Evolutionary conservation across 2,113 vertebrate genomes (phyloP).

Genomic region (Macaca nemestrina): DNA sequence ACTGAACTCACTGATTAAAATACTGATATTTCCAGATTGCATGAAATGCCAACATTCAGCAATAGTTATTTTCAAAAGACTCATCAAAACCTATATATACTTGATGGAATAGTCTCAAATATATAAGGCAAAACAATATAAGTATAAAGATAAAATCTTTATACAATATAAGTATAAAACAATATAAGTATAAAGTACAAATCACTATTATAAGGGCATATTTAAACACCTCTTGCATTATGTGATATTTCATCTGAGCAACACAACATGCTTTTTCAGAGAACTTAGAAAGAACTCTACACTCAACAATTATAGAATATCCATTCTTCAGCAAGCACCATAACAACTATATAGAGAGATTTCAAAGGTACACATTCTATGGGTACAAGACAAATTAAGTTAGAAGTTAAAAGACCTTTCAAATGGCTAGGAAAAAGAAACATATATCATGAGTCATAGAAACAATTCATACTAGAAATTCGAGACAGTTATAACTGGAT

Average conservation of each 20-base stretch:
- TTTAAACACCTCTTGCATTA: background rate
- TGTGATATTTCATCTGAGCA: background rate
- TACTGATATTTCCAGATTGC: background rate
- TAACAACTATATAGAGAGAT: background rate
- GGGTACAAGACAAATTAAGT: background rate
- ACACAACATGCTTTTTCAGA: background rate
- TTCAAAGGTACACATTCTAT: background rate
- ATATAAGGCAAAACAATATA: background rate
- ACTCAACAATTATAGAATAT: background rate
- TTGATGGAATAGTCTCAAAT: background rate
- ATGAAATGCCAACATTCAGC: background rate
- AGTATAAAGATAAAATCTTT: background rate
- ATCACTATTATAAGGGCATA: background rate
- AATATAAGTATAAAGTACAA: background rate
- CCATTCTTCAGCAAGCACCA: background rate
- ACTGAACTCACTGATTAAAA: slow-evolving; percentile 7
- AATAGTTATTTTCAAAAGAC: background rate
- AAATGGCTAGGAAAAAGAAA: background rate
- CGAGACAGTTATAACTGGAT: background rate
- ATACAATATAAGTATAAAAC: background rate
- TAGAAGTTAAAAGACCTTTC: background rate
- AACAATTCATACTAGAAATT: background rate
- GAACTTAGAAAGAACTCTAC: background rate
- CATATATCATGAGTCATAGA: background rate
- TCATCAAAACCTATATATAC: background rate